Evolutionary conservation across 2,113 vertebrate species (phyloP), one percentile per base, ranked within the genome.

Genomic region (Rana temporaria): DNA sequence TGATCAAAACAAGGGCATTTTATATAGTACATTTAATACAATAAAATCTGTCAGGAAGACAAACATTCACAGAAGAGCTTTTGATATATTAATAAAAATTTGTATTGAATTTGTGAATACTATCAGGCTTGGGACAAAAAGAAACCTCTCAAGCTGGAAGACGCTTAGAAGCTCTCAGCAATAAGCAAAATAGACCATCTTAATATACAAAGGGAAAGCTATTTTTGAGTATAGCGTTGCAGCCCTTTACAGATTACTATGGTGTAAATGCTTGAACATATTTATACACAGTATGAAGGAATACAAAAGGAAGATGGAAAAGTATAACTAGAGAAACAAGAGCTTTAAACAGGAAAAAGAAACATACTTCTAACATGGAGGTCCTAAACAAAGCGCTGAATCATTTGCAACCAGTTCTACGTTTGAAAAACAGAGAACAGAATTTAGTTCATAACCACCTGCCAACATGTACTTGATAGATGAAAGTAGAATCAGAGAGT

Each of bases 21-120:
- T 30, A 65, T 30, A 63, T 32, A 60, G 53, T 38, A 59, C 5
- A 38, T 75, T 75, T 60, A 19, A 62, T 60, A 60, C 14, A 59
- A 78, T 55, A 42, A 16, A 81, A 30, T 81, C 30, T 57, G 19
- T 42, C 42, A 66, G 80, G 80, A 75, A 82, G 80, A 82, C 80
- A 67, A 48, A 48, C 42, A 48, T 48, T 48, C 12, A 66, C 24
- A 57, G 9, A 63, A 73, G 22, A 30, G 20, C 26, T 30, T 32
- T 79, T 34, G 34, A 80, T 34, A 12, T 14, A 34, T 38, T 74
- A 63, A 22, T 1, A 60, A n/a, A 60, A 22, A 20, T 16, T 3
- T n/a, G 20, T 64, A 56, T 57, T 32, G 18, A 4, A 6, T 48
- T 73, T 57, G 17, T 73, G 6, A 32, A 32, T 57, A 73, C 53